Evolutionary conservation across 2,797 vertebrate genomes (phyloP), one percentile per base, ranked within the genome.

Genomic region (Myotis pilosus): DNA sequence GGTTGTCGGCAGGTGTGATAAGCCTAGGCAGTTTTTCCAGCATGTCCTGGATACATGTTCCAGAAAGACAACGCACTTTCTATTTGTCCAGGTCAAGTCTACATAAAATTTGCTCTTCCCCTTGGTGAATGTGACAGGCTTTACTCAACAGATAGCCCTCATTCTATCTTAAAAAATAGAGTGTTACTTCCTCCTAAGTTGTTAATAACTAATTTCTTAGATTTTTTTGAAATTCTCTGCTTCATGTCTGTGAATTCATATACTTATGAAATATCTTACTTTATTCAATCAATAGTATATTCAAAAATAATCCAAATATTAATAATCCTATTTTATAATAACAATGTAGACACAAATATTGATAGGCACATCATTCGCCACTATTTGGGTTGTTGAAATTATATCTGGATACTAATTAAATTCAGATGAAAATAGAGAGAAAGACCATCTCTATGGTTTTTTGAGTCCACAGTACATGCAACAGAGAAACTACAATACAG

Each of bases 361-460:
- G 15, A 44, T 53, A 92, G 38, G 72, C 2, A 78, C 1, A 36
- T 66, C 25, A 60, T 72, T 94, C 4, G 81, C 6, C 57, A 28
- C 72, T 60, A 81, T 71, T 72, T 75, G 22, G 15, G 2, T 92
- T 7, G 5, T 62, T 75, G 64, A 78, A 68, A 78, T 85, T 57
- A 51, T 20, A 83, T 78, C 6, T 91, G 20, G 20, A 57, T 81
- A 23, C 11, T 94, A 74, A 88, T 85, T 95, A 87, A 71, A 66
- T 89, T 75, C 74, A 90, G 19, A 71, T 49, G 36, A 74, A 95
- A 87, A 87, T 71, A 91, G 62, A 87, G 11, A 30, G 57, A 62
- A 62, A 89, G 5, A 62, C 20, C 15, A 71, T 74, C 3, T 78
- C 20, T 69, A 6, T 88, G 20, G 3, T 30, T 91, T 88, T 90